Conservation (phyloP, 1,140 invertebrate species). For the Drosophila melanogaster region DNA sequence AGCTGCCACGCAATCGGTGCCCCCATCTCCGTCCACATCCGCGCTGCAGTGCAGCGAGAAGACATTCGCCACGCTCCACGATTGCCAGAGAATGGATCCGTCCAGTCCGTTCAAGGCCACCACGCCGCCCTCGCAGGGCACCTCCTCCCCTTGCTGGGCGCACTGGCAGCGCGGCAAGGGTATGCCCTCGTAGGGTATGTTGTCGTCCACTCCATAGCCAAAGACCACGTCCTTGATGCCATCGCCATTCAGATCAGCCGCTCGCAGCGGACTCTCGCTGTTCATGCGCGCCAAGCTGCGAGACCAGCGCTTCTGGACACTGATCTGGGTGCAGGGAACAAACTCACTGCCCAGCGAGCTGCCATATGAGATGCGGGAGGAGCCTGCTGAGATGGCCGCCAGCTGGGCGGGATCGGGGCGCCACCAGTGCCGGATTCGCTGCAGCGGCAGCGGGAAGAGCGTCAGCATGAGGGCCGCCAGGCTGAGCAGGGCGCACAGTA, state of each 20-base stretch:
- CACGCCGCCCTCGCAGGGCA: conserved; percentile 91
- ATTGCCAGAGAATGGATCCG: conserved; percentile 91
- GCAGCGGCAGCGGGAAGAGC: conserved; percentile 87
- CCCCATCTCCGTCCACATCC: conserved; percentile 90
- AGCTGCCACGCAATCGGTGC: conserved; percentile 90
- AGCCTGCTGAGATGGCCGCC: conserved; percentile 7
- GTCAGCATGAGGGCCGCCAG: conserved; percentile 89
- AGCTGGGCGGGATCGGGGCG: conserved; percentile 44
- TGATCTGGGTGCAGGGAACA: conserved; percentile 89
- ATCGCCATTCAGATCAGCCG: conserved; percentile 91
- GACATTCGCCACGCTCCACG: conserved; percentile 90
- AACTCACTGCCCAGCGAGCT: conserved; percentile 81
- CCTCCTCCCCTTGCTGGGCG: conserved; percentile 71
- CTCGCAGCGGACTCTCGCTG: conserved; percentile 90
- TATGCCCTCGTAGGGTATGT: conserved; percentile 79
- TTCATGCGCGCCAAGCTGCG: conserved; percentile 90
- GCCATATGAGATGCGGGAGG: conserved; percentile 47
- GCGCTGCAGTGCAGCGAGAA: conserved; percentile 90
- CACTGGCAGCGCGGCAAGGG: conserved; percentile 76
- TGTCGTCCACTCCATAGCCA: conserved; percentile 89
- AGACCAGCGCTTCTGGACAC: conserved; percentile 89
- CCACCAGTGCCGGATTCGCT: conserved; percentile 87
- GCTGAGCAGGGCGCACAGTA: conserved; percentile 86
- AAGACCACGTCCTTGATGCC: conserved; percentile 90
- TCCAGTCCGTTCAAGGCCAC: conserved; percentile 90